phyloP scores from a whole-genome alignment of 2,888 invertebrate species.

The Harpagoxenus sublaevis region DNA sequence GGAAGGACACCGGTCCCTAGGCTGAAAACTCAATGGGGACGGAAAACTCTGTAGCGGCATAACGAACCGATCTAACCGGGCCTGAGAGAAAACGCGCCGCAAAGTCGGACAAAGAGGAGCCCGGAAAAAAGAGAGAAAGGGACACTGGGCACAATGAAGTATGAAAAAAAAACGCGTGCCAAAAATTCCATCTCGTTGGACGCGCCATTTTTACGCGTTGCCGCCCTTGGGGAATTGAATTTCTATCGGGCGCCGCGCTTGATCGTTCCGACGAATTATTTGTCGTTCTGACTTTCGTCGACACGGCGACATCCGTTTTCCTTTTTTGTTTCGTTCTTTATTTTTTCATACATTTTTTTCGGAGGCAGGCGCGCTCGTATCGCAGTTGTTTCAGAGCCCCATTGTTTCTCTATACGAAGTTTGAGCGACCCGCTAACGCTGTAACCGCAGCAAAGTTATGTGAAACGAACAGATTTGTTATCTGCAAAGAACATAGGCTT shows the following conservation, averaged over 20 bases:
- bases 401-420: conserved; percentile 49
- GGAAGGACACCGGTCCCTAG: conserved; percentile 43
- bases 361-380: conserved; percentile 27
- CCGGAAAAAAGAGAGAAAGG: conserved; percentile 43
- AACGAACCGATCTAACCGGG: conserved; percentile 63
- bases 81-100: conserved; percentile 55
- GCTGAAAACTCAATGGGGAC: conserved; percentile 54
- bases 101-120: conserved; percentile 36
- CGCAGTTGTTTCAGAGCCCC: conserved; percentile 37
- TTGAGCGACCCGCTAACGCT: conserved; percentile 46
- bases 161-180: conserved; percentile 64
- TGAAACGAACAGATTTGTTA: conserved; percentile 50
- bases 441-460: conserved; percentile 45
- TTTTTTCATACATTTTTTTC: conserved; percentile 6
- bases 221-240: conserved; percentile 70
- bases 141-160: conserved; percentile 56
- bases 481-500: conserved; percentile 31
- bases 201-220: conserved; percentile 66
- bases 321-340: conserved; percentile 43
- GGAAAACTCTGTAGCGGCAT: conserved; percentile 63
- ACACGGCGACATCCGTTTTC: conserved; percentile 55
- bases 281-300: conserved; percentile 67
- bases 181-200: conserved; percentile 73
- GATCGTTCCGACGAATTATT: conserved; percentile 72
- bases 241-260: conserved; percentile 66